Conservation (phyloP, 2,113 vertebrate species). For the Vulpes vulpes region DNA sequence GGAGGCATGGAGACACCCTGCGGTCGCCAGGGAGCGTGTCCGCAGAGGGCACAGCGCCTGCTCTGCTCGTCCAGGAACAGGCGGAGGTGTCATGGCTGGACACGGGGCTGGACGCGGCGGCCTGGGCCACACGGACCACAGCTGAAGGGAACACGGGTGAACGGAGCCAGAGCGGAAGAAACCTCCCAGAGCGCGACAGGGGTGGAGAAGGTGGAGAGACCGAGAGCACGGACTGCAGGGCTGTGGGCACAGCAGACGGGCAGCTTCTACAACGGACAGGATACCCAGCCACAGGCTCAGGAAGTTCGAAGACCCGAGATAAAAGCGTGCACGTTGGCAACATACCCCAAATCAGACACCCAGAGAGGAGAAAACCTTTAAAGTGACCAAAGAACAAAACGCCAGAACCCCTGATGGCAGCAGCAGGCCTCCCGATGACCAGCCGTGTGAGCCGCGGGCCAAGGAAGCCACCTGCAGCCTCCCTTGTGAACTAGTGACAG, state of each 20-base stretch:
- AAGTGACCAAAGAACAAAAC: background rate
- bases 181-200: background rate
- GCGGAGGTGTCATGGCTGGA: background rate
- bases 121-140: background rate
- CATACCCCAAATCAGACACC: no score
- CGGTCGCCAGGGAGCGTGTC: background rate
- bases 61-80: background rate
- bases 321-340: background rate
- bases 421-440: background rate
- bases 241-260: no score
- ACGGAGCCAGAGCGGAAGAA: background rate
- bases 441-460: no score
- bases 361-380: background rate
- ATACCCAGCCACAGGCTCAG: background rate
- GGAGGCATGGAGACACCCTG: background rate
- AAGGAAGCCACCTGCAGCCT: background rate
- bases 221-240: background rate
- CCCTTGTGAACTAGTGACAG: background rate
- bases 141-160: fast-evolving
- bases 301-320: background rate
- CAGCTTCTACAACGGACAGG: no score
- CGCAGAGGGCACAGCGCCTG: background rate
- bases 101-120: fast-evolving
- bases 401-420: background rate
- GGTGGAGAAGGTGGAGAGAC: background rate